Base-by-base conservation (phyloP, 2,797 vertebrate genomes). In the Crenuchus spilurus region DNA sequence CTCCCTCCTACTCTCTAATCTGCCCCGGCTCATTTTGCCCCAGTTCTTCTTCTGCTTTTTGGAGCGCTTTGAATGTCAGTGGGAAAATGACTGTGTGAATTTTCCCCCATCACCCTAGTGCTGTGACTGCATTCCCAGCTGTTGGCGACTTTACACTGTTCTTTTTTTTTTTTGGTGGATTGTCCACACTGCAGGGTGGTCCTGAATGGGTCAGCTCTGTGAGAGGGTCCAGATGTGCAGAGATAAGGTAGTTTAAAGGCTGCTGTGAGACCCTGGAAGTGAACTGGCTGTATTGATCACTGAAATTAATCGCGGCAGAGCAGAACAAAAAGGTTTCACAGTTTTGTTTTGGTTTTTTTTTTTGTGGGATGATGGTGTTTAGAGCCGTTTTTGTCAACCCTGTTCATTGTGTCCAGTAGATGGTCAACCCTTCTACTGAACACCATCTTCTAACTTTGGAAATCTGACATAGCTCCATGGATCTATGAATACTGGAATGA, bases 141-240 rank as follows among this genome's bases (percentile, higher is more conserved):
- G 79, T 75, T 48, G 20, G 39, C 14, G 26, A 75, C 68, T 39
- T 61, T 48, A 31, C 44, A 49, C 33, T 28, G 33, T 28, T 41
- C n/a, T 4, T 51, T 4, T 51, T 75, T 55, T 44, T 55, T 46
- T 35, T 16, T 22, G 28, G 70, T 48, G 49, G 44, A 28, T 11
- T 42, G 68, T 75, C 35, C 51, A 61, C 49, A 65, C 22, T 4
- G 0, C 33, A 20, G 46, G 46, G 20, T 69, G 46, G 52, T 3
- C 3, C 71, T 74, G 30, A 18, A 52, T 22, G 54, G 30, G 70
- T 70, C 54, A 8, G 22, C 30, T 58, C 28, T 57, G 54, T 71
- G 41, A 6, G 28, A 68, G 51, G 64, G 35, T 41, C 69, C 76
- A 75, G 72, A 75, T 78, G 80, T 75, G 75, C 10, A 49, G 26